A percentile compares a stretch with the other conserved stretches of the same genome.
Conservation (phyloP, 37 sponge, comb jelly and placozoan genomes). For the Crambe crambe region DNA sequence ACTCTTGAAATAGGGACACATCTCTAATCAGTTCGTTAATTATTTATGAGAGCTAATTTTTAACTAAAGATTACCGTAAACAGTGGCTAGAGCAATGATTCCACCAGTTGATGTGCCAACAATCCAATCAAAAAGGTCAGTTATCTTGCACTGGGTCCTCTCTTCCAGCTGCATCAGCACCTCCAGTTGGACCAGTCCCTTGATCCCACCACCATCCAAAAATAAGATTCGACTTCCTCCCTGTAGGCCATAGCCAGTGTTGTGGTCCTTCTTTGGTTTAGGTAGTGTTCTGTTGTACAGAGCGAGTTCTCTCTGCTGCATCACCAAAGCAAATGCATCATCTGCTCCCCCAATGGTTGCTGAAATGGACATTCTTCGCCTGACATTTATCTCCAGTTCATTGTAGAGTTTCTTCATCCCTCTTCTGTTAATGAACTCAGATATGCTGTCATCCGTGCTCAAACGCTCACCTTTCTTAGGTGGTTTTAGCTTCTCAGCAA, state of each 20-base stretch:
- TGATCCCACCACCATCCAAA: conserved; percentile 71
- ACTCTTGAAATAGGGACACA: too few species aligned
- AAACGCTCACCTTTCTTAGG: background rate
- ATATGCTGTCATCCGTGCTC: conserved; percentile 3
- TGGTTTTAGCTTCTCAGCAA: conserved; percentile 3
- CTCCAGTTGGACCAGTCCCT: conserved; percentile 62
- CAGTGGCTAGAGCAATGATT: conserved; percentile 19
- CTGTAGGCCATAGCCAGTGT: background rate
- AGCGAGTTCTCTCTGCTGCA: conserved; percentile 43
- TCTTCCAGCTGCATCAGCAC: conserved; percentile 32
- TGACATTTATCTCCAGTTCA: conserved; percentile 26
- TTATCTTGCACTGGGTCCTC: conserved; percentile 21
- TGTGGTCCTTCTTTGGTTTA: background rate
- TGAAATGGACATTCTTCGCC: conserved; percentile 32
- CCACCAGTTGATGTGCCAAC: conserved; percentile 37
- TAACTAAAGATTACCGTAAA: conserved; percentile 47
- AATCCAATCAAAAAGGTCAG: conserved; percentile 53
- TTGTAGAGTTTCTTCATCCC: conserved; percentile 6
- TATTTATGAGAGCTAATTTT: background rate
- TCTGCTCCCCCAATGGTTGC: conserved; percentile 18
- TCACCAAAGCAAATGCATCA: conserved; percentile 21
- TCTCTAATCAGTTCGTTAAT: too few species aligned
- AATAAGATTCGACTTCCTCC: conserved; percentile 43
- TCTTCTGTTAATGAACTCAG: conserved; percentile 26
- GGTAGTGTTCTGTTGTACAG: conserved; percentile 34